Percentiles rank a stretch among this genome's conserved stretches.
These are phyloP conservation scores for Choloepus hoffmanni DNA, from an alignment of 2,113 vertebrate species.

Conservation along the genomic window DNA sequence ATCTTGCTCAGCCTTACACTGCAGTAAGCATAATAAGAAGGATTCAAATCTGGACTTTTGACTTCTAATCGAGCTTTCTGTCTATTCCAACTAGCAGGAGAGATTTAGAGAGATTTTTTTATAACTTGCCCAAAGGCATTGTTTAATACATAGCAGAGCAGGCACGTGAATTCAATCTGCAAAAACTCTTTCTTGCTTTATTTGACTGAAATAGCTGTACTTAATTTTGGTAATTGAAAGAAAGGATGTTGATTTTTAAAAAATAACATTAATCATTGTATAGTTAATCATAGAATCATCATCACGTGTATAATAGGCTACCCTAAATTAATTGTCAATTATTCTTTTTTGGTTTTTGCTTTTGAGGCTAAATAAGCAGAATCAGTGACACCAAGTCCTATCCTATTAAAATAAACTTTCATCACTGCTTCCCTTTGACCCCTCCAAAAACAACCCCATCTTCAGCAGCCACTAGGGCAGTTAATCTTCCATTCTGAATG, in stretches of 20 bases:
- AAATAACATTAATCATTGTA: not conserved
- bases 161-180: not conserved
- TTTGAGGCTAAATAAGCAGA: not conserved
- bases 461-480: not conserved
- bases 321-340: not conserved
- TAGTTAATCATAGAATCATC: not conserved
- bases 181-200: not conserved
- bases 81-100: not conserved
- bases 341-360: not conserved
- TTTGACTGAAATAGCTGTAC: not conserved
- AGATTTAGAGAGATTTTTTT: not conserved
- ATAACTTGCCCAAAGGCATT: not conserved
- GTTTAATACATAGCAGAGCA: not conserved
- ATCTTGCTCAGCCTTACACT: not conserved
- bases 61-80: not conserved
- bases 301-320: not conserved
- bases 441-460: not conserved
- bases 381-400: not conserved
- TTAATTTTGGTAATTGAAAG: not conserved
- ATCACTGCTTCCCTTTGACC: not conserved
- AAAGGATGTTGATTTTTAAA: not conserved
- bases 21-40: slow-evolving; percentile 39
- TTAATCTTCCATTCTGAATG: not conserved
- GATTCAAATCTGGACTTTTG: not conserved
- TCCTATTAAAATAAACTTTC: not conserved